Percentiles rank a stretch among this genome's conserved stretches.
Conservation (phyloP, 2,113 vertebrate genomes). For the Tragulus kanchil region DNA sequence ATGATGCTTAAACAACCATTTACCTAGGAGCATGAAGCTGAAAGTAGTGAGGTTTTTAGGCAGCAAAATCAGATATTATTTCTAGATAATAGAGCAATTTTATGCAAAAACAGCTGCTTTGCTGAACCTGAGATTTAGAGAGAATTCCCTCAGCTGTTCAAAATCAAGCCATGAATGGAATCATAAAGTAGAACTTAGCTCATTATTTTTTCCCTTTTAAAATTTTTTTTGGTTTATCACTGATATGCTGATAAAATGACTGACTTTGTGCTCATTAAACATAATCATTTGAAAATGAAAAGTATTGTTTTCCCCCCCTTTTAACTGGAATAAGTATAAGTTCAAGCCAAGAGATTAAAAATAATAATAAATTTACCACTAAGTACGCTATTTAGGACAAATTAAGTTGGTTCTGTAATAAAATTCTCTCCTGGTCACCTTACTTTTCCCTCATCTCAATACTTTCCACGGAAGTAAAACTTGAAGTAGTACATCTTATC, state of each 20-base stretch:
- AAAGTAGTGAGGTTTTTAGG: not conserved
- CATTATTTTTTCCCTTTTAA: not conserved
- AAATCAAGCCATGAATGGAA: not conserved
- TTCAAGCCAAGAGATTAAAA: slow-evolving; percentile 51
- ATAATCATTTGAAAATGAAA: slow-evolving; percentile 42
- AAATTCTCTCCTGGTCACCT: not conserved
- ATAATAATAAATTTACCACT: not conserved
- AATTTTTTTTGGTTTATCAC: slow-evolving; percentile 5
- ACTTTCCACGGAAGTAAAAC: slow-evolving; percentile 59
- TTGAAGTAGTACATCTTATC: not conserved
- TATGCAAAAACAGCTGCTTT: not conserved
- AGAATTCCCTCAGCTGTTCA: not conserved
- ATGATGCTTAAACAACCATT: not conserved
- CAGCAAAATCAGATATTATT: slow-evolving; percentile 18
- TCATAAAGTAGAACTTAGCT: not conserved
- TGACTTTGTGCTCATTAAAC: slow-evolving; percentile 40
- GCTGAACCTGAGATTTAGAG: slow-evolving; percentile 27
- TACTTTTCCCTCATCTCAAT: not conserved
- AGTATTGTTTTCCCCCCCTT: not conserved
- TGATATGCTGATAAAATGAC: slow-evolving; percentile 18
- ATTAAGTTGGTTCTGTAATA: not conserved
- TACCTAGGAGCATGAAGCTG: not conserved
- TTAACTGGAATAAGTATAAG: slow-evolving; percentile 16
- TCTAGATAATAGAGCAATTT: not conserved
- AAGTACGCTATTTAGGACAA: not conserved